phyloP scores from a whole-genome alignment of 2,888 invertebrate genomes.

The Griposia aprilina region DNA sequence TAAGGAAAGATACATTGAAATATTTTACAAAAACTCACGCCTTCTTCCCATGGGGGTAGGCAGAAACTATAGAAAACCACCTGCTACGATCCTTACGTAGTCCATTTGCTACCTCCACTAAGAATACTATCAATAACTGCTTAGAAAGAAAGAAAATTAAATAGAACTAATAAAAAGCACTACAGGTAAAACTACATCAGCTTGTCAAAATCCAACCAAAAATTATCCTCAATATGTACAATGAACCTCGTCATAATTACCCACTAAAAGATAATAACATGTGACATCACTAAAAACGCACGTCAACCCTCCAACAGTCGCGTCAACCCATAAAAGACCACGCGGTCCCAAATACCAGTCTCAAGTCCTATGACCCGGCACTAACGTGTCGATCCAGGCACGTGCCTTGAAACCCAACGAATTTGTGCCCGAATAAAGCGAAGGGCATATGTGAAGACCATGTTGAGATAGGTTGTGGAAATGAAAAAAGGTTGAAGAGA shows the following conservation, averaged over 20 bases:
- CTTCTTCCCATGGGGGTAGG: not conserved
- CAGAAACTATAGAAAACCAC: not conserved
- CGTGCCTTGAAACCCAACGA: constrained; percentile 75
- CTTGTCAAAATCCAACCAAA: not conserved
- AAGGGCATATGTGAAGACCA: constrained; percentile 37
- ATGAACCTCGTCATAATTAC: not conserved
- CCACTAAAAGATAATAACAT: constrained; percentile 16
- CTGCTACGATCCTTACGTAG: not conserved
- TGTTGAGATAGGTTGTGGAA: constrained; percentile 35
- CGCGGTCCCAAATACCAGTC: constrained; percentile 63
- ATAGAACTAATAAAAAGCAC: no score
- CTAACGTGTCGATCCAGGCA: constrained; percentile 74
- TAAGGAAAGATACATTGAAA: not conserved
- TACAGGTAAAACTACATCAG: not conserved
- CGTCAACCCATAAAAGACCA: constrained; percentile 70
- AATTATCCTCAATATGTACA: not conserved
- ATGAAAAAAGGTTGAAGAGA: constrained; percentile 12
- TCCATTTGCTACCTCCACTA: not conserved
- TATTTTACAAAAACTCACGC: not conserved
- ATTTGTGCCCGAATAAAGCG: constrained; percentile 64
- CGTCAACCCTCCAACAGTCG: constrained; percentile 57
- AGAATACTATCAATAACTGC: not conserved
- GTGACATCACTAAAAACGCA: constrained; percentile 4
- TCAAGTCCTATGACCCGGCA: constrained; percentile 74
- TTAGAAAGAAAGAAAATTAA: not conserved